Evolutionary conservation across 2,888 invertebrate species (phyloP).

Genomic region (Priapulus caudatus): DNA sequence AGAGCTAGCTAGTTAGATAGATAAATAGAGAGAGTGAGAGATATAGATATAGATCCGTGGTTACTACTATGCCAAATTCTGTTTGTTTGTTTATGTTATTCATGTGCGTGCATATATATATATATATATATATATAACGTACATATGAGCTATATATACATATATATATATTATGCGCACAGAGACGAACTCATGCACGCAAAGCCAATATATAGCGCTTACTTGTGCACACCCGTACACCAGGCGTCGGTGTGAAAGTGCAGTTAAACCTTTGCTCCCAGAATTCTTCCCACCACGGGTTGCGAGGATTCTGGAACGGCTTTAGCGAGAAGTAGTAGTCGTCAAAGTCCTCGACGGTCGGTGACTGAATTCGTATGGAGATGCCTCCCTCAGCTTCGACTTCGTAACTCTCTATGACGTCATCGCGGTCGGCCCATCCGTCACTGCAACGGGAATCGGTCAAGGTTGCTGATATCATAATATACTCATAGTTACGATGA

Average conservation of each 20-base stretch:
- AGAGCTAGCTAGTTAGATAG: no score
- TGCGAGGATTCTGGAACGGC: conserved; percentile 51
- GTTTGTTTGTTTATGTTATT: no score
- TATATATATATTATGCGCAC: no score
- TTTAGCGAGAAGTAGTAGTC: conserved; percentile 17
- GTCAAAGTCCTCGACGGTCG: conserved; percentile 48
- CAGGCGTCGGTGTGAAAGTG: conserved; percentile 17
- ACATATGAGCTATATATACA: no score
- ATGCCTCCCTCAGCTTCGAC: conserved; percentile 55
- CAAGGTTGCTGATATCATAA: neutral
- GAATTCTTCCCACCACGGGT: conserved; percentile 62
- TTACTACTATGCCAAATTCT: no score
- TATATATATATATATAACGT: no score
- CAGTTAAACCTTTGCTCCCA: conserved; percentile 62
- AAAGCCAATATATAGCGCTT: no score
- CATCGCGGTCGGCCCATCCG: conserved; percentile 60
- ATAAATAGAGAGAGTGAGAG: no score
- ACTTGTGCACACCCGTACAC: conserved; percentile 28
- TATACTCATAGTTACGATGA: conserved; percentile 9
- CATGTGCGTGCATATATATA: no score
- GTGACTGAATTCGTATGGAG: conserved; percentile 61
- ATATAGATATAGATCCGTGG: no score
- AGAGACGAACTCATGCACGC: no score
- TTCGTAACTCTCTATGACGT: conserved; percentile 56
- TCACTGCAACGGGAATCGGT: conserved; percentile 44